Base-by-base conservation (phyloP, 2,888 invertebrate species). In the Lycophotia porphyrea region DNA sequence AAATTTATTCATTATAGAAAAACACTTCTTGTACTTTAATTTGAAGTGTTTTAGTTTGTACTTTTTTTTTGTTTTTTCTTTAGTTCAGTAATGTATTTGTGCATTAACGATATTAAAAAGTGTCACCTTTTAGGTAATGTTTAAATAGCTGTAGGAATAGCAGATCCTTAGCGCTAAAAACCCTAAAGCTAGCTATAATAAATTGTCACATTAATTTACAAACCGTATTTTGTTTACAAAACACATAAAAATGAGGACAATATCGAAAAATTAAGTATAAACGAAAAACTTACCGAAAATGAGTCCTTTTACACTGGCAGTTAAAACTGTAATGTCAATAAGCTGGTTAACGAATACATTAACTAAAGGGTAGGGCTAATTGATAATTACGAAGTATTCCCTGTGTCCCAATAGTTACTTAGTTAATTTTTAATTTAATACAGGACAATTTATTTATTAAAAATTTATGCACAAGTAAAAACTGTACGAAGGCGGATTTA, bases 351-450 rank as follows among this genome's bases (percentile, higher is more conserved):
- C 47, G 52, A 79, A 76, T 80, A 66, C 69, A 70, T 80, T 79
- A 65, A 71, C 34, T 58, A 27, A 63, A 69, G 58, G 75, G 80
- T 74, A 36, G 49, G 70, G 78, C 68, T 78, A 78, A 80, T 81
- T 78, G 52, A 68, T 58, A 71, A 80, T 64, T 74, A 76, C 44
- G 3, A 49, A 58, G 78, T 81, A 85, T 81, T 81, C 87, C 87
- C 85, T 49, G 58, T 11, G 74, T 69, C 82, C 85, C 87, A 84
- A 79, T 78, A 87, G 85, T 67, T 49, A 47, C 1, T 36, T 74
- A 8, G 18, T 72, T 5, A 21, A 5, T 73, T 63, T 69, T 64
- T 47, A 67, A 31, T 42, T 0, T 13, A 76, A 71, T 49, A 63
- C 18, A 9, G 71, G 82, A 78, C 39, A 67, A 42, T 52, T n/a